Conservation (phyloP, 2,797 vertebrate species). For the Clarias fuscus region DNA sequence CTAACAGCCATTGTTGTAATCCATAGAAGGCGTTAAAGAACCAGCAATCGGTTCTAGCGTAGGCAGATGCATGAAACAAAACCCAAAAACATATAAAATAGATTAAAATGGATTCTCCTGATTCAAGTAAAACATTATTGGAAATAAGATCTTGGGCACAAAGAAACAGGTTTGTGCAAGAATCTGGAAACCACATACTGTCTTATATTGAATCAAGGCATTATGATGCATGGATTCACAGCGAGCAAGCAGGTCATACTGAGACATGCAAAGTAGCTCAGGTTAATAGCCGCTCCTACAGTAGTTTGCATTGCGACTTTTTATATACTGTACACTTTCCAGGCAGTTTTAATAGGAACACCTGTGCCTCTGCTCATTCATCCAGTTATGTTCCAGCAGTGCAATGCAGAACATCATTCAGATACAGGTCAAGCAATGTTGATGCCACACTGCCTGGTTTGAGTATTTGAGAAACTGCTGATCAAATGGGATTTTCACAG, state of each 20-base stretch:
- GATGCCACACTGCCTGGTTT: neutral
- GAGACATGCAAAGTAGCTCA: neutral
- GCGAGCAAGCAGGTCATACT: neutral
- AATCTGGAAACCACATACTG: neutral
- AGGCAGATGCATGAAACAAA: neutral
- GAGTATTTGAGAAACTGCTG: neutral
- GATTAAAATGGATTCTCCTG: neutral
- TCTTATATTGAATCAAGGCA: neutral
- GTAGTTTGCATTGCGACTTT: neutral
- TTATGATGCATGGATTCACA: neutral
- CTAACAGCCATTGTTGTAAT: neutral
- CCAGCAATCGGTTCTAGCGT: neutral
- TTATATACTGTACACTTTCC: neutral
- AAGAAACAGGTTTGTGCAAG: neutral
- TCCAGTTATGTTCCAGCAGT: neutral
- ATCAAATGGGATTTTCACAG: neutral
- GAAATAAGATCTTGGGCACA: neutral
- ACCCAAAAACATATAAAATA: neutral
- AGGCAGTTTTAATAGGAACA: neutral
- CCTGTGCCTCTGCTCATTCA: neutral
- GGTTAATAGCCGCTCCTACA: neutral
- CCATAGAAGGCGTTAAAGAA: neutral
- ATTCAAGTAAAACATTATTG: neutral
- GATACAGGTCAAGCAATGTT: neutral
- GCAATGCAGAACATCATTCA: neutral